Evolutionary conservation across 2,888 invertebrate genomes (phyloP), one percentile per base, ranked within the genome.

Genomic region (Drosophila lutescens): DNA sequence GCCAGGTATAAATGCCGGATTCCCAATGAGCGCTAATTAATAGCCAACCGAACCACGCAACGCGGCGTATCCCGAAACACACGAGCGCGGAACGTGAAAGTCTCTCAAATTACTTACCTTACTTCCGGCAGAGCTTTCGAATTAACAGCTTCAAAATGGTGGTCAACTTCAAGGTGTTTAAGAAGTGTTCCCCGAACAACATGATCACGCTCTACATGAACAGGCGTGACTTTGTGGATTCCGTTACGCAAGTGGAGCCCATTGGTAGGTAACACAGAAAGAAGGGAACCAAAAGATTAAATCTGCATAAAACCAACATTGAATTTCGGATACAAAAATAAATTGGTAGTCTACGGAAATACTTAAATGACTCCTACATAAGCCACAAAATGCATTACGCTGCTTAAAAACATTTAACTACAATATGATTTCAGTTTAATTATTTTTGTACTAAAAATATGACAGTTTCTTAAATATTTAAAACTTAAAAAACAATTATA

Each of bases 91-190:
- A 51, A 40, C 69, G 54, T 72, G 57, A 26, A 44, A 49, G 10
- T 10, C 26, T 8, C 32, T 15, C 17, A 12, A 8, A 40, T 59
- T 26, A 17, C 13, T 36, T 17, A 26, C 40, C 30, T 38, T 50
- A 12, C 38, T 50, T 53, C 30, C 44, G 44, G 43, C 46, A 20
- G 26, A 44, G 9, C 13, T 2, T 23, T 2, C 20, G 15, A 30
- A 38, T 2, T 44, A 74, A 55, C 36, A 23, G 40, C 47, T 34
- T 74, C 84, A 90, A 87, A 72, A 97, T 97, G 98, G 97, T 97
- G 91, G 96, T 95, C 89, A 97, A 97, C 91, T 97, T 97, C 92
- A 96, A 96, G 92, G 97, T 98, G 90, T 98, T 96, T 93, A 98
- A 98, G 93, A 98, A 98, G 93, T 95, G 95, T 89, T 95, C 97